Conservation (phyloP, 2,797 vertebrate species). For the Mus spretus region DNA sequence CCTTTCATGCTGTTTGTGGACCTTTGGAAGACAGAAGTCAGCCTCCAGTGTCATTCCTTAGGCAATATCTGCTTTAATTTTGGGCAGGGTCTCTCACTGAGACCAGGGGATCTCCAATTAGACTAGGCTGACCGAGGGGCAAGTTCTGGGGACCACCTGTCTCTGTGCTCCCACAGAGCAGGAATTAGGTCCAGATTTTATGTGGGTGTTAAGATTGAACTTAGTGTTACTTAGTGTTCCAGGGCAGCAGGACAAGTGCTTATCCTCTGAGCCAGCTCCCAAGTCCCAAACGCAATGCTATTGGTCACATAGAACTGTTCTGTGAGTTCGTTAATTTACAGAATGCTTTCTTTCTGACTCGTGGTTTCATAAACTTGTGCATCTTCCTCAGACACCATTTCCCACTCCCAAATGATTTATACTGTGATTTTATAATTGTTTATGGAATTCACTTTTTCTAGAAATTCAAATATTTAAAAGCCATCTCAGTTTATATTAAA, state of each 20-base stretch:
- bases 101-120: background rate
- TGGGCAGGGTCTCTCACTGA: background rate
- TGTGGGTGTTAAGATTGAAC: background rate
- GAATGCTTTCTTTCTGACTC: background rate
- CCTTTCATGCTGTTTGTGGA: background rate
- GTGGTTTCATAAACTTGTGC: background rate
- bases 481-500: constrained; percentile 31
- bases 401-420: background rate
- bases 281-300: background rate
- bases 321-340: background rate
- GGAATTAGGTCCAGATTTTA: background rate
- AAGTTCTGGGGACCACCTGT: background rate
- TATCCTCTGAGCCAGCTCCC: no score
- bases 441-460: constrained; percentile 1
- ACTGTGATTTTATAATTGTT: background rate
- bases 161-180: background rate
- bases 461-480: constrained; percentile 10
- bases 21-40: background rate
- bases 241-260: background rate
- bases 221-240: no score
- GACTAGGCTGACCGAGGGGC: background rate
- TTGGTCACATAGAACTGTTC: constrained; percentile 12
- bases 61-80: background rate
- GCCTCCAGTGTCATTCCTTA: background rate
- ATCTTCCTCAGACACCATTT: constrained; percentile 8